Conservation (phyloP, 2,113 vertebrate genomes). For the Ornithorhynchus anatinus region DNA sequence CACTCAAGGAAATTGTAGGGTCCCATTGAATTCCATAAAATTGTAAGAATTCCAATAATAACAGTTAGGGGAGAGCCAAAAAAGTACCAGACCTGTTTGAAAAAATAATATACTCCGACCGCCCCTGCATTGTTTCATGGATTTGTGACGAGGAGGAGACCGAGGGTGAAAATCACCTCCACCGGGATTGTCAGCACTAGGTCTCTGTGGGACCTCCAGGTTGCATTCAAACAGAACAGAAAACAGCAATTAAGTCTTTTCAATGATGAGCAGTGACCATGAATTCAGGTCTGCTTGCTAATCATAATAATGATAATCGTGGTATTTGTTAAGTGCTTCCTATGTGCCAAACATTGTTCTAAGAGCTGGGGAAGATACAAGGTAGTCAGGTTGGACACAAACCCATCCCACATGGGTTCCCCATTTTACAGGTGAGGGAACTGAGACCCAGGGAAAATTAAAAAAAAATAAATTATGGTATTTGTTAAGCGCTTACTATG, state of each 20-base stretch:
- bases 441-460: no score
- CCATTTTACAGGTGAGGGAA: no score
- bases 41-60: slow-evolving; percentile 67
- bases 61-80: slow-evolving; percentile 49
- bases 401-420: no score
- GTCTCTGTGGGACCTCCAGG: no score
- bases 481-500: no score
- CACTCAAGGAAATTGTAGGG: slow-evolving; percentile 52
- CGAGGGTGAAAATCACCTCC: background rate
- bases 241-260: slow-evolving; percentile 18
- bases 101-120: slow-evolving; percentile 38
- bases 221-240: no score
- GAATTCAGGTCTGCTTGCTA: slow-evolving; percentile 24
- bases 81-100: slow-evolving; percentile 49
- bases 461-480: no score
- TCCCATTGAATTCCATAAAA: slow-evolving; percentile 59
- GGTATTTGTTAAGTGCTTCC: no score
- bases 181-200: background rate
- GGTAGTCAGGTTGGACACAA: no score
- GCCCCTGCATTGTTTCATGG: slow-evolving; percentile 44
- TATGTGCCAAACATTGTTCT: no score
- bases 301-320: no score
- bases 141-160: slow-evolving; percentile 14
- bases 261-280: slow-evolving; percentile 38
- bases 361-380: no score